Percentiles rank a stretch among this genome's conserved stretches.
Evolutionary conservation across 2,797 vertebrate species (phyloP).

Genomic region (Hephaestus fuliginosus): DNA sequence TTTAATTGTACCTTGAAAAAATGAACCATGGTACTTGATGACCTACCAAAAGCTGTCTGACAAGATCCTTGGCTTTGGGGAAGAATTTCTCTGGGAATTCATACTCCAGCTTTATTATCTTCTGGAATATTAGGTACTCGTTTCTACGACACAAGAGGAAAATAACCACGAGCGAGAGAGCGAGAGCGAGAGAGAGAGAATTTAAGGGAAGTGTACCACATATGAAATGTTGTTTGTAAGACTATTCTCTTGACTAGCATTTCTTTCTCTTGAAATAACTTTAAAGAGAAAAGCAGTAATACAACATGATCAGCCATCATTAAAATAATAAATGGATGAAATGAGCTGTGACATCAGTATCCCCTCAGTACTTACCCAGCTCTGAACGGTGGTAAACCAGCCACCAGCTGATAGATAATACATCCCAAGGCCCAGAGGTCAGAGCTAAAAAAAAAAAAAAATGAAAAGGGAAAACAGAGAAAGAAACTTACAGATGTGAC

Average conservation of each 20-base stretch:
- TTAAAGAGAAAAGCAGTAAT: background rate
- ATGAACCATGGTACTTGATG: conserved; percentile 3
- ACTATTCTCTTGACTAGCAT: background rate
- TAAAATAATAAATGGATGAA: conserved; percentile 3
- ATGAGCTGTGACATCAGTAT: background rate
- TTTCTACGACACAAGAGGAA: conserved; percentile 85
- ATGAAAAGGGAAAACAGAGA: background rate
- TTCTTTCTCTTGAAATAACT: background rate
- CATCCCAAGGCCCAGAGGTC: conserved; percentile 99
- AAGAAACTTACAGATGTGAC: conserved; percentile 7
- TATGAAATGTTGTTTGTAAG: conserved; percentile 10
- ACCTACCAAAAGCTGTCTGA: conserved; percentile 96
- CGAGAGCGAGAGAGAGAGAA: background rate
- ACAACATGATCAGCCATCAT: background rate
- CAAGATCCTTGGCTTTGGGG: conserved; percentile 98
- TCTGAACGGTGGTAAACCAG: conserved; percentile 98
- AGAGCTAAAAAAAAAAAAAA: conserved; percentile 86
- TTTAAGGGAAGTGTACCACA: background rate
- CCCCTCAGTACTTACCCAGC: conserved; percentile 90
- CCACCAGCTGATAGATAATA: conserved; percentile 99
- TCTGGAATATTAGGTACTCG: conserved; percentile 99
- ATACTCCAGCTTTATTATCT: conserved; percentile 99
- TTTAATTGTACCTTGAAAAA: background rate
- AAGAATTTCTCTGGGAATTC: conserved; percentile 99
- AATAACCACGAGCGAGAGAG: background rate